These are phyloP conservation scores for Drosophila punjabiensis DNA, from an alignment of 1,140 invertebrate genomes.

Conservation along the genomic window DNA sequence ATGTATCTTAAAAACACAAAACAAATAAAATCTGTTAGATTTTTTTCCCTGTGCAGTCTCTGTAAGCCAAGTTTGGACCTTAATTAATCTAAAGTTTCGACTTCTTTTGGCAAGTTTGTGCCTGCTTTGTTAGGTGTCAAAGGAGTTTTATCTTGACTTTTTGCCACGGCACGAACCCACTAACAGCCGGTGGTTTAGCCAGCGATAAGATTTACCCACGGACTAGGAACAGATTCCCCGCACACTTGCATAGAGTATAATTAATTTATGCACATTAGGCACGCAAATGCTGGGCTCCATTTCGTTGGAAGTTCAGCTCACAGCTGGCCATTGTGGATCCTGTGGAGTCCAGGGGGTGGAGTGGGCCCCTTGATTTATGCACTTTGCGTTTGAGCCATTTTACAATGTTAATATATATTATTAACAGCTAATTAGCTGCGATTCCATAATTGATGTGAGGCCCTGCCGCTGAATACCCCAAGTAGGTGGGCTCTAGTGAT, in stretches of 20 bases:
- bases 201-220: slow-evolving; percentile 61
- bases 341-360: slow-evolving; percentile 1
- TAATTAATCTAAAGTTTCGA: slow-evolving; percentile 76
- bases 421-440: slow-evolving; percentile 81
- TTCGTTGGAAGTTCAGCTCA: slow-evolving; percentile 44
- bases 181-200: slow-evolving; percentile 65
- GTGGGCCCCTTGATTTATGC: slow-evolving; percentile 67
- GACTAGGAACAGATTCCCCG: slow-evolving; percentile 9
- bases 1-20: neutral
- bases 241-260: slow-evolving; percentile 40
- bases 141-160: slow-evolving; percentile 63
- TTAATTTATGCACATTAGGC: slow-evolving; percentile 81
- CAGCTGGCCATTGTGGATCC: slow-evolving; percentile 43
- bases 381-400: slow-evolving; percentile 64
- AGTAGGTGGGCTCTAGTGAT: neutral
- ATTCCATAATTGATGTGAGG: slow-evolving; percentile 62
- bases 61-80: slow-evolving; percentile 6
- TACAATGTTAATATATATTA: slow-evolving; percentile 80
- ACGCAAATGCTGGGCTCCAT: slow-evolving; percentile 62
- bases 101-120: slow-evolving; percentile 56
- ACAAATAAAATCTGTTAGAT: too few relatives aligned
- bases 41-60: neutral
- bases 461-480: neutral
- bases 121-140: slow-evolving; percentile 55
- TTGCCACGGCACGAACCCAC: slow-evolving; percentile 50